phyloP scores from a whole-genome alignment of 2,888 invertebrate species.

The Melanargia galathea region DNA sequence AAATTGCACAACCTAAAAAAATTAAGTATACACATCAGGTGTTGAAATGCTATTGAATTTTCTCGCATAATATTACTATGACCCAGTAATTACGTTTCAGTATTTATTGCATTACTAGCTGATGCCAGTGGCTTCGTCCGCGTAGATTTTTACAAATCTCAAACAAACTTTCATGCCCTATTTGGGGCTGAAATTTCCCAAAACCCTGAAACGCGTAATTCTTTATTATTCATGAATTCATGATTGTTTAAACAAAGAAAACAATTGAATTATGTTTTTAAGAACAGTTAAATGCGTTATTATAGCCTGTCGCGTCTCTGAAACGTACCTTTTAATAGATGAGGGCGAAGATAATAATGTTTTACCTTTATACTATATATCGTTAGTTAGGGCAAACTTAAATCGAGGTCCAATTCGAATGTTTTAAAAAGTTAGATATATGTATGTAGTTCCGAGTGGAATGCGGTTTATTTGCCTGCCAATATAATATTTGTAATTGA shows the following conservation, averaged over 20 bases:
- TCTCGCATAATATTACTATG: too few relatives aligned
- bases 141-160: too few relatives aligned
- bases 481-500: constrained; percentile 66
- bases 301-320: background rate
- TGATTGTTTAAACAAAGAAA: background rate
- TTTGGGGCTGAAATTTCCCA: too few relatives aligned
- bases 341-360: constrained; percentile 36
- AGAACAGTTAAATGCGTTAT: background rate
- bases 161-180: too few relatives aligned
- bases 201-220: too few relatives aligned
- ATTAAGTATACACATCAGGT: too few relatives aligned
- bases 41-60: too few relatives aligned
- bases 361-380: constrained; percentile 56
- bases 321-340: constrained; percentile 28
- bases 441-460: constrained; percentile 66
- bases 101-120: too few relatives aligned
- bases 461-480: constrained; percentile 58
- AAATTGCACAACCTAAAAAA: too few relatives aligned
- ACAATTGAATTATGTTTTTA: background rate
- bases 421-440: constrained; percentile 67
- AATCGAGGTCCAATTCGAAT: constrained; percentile 80
- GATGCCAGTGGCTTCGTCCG: too few relatives aligned
- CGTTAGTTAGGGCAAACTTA: constrained; percentile 74
- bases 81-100: too few relatives aligned
- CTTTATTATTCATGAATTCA: background rate